These are phyloP conservation scores for Cliona cf. orientalis DNA, from an alignment of 37 sponge, comb jelly and placozoan genomes.

Conservation along the genomic window DNA sequence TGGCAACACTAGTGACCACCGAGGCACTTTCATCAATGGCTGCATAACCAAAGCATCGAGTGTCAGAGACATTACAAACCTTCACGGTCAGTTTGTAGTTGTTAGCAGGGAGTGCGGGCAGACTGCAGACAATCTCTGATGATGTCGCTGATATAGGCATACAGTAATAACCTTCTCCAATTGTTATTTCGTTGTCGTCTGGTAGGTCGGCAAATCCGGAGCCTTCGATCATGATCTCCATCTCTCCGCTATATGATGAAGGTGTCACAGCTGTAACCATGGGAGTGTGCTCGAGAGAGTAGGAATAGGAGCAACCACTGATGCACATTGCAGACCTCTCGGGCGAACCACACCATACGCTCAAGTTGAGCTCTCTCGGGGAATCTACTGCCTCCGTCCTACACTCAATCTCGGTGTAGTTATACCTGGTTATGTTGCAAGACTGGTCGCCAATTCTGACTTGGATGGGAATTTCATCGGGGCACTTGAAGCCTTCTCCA, in stretches of 20 bases:
- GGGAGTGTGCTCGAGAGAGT: conserved; percentile 46
- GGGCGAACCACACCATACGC: neutral
- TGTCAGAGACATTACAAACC: neutral
- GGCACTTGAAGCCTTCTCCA: conserved; percentile 48
- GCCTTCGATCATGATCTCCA: conserved; percentile 14
- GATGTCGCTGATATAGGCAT: neutral
- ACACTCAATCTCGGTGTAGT: conserved; percentile 26
- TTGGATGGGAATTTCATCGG: neutral
- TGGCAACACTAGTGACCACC: conserved; percentile 9
- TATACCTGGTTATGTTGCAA: conserved; percentile 10
- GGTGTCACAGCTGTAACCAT: conserved; percentile 16
- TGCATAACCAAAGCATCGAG: conserved; percentile 8
- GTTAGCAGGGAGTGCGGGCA: conserved; percentile 43
- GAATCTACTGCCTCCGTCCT: neutral
- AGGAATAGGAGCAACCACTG: conserved; percentile 20
- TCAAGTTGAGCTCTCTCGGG: neutral
- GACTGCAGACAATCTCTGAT: neutral
- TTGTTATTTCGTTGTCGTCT: neutral
- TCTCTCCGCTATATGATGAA: neutral
- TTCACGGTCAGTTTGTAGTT: conserved; percentile 23
- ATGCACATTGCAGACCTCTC: neutral
- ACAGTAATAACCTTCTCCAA: conserved; percentile 15
- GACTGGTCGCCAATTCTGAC: conserved; percentile 6
- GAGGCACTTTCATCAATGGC: neutral
- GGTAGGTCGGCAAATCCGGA: conserved; percentile 6